Conservation (phyloP, 1,140 invertebrate genomes). For the Rhagoletis zephyria region DNA sequence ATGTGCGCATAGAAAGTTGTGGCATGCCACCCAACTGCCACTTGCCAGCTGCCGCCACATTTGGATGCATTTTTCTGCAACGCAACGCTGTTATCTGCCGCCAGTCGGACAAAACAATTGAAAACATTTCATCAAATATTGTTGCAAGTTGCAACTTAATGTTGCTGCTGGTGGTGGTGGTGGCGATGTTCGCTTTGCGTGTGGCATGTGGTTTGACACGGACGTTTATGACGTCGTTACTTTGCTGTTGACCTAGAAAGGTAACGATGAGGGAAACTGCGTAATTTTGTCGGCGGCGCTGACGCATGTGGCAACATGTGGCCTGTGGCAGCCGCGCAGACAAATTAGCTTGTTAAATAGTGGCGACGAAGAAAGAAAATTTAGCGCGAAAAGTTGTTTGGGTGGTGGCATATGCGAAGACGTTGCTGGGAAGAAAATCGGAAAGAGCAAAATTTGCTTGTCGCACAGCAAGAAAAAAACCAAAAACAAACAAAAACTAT, state of each 20-base stretch:
- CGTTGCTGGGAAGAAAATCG: no score
- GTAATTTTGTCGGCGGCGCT: neutral
- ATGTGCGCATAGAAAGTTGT: no score
- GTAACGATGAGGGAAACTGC: neutral
- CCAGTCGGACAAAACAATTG: neutral
- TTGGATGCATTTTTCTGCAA: conserved; percentile 31
- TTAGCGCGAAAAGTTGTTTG: neutral
- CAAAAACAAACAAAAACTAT: neutral
- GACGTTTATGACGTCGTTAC: conserved; percentile 54
- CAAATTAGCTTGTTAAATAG: neutral
- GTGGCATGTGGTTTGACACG: neutral
- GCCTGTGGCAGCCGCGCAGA: neutral
- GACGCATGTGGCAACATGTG: neutral
- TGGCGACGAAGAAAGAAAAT: neutral
- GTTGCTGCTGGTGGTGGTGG: no score
- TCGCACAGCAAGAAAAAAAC: neutral
- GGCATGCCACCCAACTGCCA: conserved; percentile 19
- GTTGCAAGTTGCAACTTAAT: conserved; percentile 2
- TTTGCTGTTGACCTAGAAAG: conserved; percentile 25
- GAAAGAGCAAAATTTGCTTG: no score
- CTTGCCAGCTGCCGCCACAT: neutral
- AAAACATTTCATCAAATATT: conserved; percentile 25
- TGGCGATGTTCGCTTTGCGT: neutral
- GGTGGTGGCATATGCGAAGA: no score
- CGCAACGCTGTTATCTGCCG: neutral